These are phyloP conservation scores for Cheilosia soror DNA, from an alignment of 2,888 invertebrate genomes.

Conservation along the genomic window DNA sequence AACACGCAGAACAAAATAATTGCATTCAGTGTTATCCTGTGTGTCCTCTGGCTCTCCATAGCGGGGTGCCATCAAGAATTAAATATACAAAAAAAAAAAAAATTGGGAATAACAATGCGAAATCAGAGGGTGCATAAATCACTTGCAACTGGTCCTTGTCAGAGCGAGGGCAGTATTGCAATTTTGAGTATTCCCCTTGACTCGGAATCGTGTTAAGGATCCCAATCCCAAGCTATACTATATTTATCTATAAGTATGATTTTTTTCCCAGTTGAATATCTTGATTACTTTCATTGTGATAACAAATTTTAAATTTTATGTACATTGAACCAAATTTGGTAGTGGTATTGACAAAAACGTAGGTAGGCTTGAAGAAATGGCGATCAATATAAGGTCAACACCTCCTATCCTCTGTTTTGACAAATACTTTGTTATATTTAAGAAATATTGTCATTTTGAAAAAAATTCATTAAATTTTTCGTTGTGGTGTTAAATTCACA, in stretches of 20 bases:
- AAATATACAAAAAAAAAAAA: constrained; percentile 1
- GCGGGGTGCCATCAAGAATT: constrained; percentile 25
- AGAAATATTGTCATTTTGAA: no score
- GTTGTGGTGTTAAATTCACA: no score
- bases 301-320: no score
- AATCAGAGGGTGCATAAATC: constrained; percentile 57
- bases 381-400: no score
- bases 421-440: no score
- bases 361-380: no score
- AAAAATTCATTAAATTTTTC: no score
- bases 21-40: constrained; percentile 21
- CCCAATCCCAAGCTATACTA: neutral
- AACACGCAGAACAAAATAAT: constrained; percentile 54
- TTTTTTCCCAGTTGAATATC: neutral
- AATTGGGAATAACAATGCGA: constrained; percentile 2
- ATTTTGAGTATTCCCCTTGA: constrained; percentile 5
- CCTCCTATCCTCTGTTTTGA: no score
- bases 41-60: neutral
- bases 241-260: neutral
- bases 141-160: constrained; percentile 36
- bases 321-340: no score
- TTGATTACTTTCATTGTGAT: no score
- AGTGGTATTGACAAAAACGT: no score
- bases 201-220: neutral
- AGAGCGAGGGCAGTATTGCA: neutral